Base-by-base conservation (phyloP, 2,797 vertebrate genomes). In the Columba guinea region DNA sequence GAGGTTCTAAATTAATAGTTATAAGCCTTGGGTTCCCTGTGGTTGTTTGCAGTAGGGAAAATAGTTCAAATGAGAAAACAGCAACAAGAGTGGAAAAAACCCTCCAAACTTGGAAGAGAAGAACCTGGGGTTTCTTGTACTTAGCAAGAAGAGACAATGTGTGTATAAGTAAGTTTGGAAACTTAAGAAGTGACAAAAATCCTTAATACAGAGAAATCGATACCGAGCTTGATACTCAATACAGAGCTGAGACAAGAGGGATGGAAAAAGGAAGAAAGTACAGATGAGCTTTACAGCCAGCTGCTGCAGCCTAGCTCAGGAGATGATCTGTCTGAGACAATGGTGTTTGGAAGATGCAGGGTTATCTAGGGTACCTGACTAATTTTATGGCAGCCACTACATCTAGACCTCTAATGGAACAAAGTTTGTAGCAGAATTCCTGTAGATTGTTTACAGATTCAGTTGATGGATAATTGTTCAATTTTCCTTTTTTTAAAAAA, bases 321-420 rank as follows among this genome's bases (percentile, higher is more conserved):
- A 73, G 22, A 4, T 0, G 1, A 6, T 19, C 2, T 0, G 2
- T 19, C 56, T 74, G 71, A 4, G 3, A 3, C 76, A 37, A 64
- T 11, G 21, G 26, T 32, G 41, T 74, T 74, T 63, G 60, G 46
- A 55, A 77, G 84, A 46, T 67, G 56, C n/a, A 60, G 63, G 15
- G 8, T 77, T 91, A 34, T 41, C 49, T 32, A 30, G 22, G 56
- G 39, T 34, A 41, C 23, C 64, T 32, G 34, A 32, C 34, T 30
- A 53, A 18, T 62, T 75, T 64, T 77, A 7, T 16, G 37, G 37
- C 56, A 85, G 34, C 60, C 13, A 4, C 46, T 78, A 4, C 5
- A 22, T 71, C 48, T 68, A n/a, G 17, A 53, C 32, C 41, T 67
- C 27, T 46, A 48, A n/a, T 52, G 52, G n/a, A 73, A 53, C 12